Base-by-base conservation (phyloP, 2,113 vertebrate genomes). In the Laticauda colubrina region DNA sequence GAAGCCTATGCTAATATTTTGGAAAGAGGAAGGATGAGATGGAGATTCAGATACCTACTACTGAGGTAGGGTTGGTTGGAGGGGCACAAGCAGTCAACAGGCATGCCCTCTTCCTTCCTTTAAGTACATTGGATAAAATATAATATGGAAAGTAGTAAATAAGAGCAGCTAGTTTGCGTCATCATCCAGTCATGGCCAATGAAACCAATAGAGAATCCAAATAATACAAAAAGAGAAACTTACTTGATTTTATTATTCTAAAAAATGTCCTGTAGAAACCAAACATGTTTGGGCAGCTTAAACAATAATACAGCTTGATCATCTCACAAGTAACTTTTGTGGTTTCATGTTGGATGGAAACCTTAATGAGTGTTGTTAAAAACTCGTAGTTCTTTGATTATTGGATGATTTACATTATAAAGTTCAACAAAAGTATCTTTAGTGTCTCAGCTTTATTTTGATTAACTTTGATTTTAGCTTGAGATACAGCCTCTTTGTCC, bases 341-440 rank as follows among this genome's bases (percentile, higher is more conserved):
- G 87, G 29, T 18, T 2, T 85, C 89, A 5, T 75, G 92, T 56
- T 93, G 93, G 64, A 18, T 92, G 69, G 34, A 89, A 95, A 94
- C 89, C 93, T 89, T 89, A 92, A 92, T 11, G 10, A 91, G 57
- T 0, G 0, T 93, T 4, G 59, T 29, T 87, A 69, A 90, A 87
- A 8, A 85, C 43, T 23, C 5, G 26, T 24, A 59, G 2, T 95
- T 95, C 81, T 93, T 93, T 89, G 29, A 45, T 89, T 26, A 12
- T 89, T 89, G 90, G 96, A 92, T 64, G 69, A 89, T 94, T 57
- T 88, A 93, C 57, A 95, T 93, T 95, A 75, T 69, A 34, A 39
- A 91, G 86, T 95, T 93, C 64, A 93, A 88, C 75, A 29, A 94
- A 29, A 92, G 45, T 87, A 92, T 94, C 90, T 95, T 96, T 93